A percentile compares a stretch with the other conserved stretches of the same genome.
These are phyloP conservation scores for Tachystola acroxantha DNA, from an alignment of 2,888 invertebrate species.

Conservation along the genomic window DNA sequence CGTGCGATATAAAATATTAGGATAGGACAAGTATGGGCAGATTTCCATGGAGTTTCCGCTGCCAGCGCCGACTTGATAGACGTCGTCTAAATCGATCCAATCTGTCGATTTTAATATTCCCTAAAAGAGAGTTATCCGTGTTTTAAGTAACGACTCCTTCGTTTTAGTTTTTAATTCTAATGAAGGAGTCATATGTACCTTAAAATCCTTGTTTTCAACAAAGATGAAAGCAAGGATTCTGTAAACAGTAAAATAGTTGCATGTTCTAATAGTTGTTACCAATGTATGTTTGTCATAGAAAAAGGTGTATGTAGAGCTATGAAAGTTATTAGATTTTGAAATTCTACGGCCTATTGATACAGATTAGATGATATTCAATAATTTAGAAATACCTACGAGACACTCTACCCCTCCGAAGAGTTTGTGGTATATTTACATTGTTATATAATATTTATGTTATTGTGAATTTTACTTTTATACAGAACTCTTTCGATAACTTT, in stretches of 20 bases:
- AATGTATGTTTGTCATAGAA: slow-evolving; percentile 53
- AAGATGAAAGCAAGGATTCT: not conserved
- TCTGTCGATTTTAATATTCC: too few species aligned
- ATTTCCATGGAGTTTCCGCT: too few species aligned
- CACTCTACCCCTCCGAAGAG: not conserved
- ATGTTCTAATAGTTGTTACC: slow-evolving; percentile 56
- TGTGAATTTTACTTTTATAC: not conserved
- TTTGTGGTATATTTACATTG: not conserved
- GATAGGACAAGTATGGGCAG: too few species aligned
- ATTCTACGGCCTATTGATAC: slow-evolving; percentile 45
- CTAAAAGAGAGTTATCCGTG: too few species aligned
- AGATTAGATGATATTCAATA: not conserved
- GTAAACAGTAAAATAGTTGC: slow-evolving; percentile 40
- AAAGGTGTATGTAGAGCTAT: slow-evolving; percentile 49
- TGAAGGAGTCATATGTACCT: slow-evolving; percentile 16
- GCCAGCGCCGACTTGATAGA: too few species aligned
- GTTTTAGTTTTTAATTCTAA: too few species aligned
- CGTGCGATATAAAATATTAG: too few species aligned
- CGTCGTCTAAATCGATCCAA: too few species aligned
- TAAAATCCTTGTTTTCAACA: slow-evolving; percentile 3
- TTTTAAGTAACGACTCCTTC: too few species aligned
- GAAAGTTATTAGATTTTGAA: slow-evolving; percentile 34
- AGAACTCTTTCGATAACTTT: too few species aligned
- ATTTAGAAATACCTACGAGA: not conserved
- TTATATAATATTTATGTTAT: not conserved